phyloP scores from a whole-genome alignment of 2,113 vertebrate genomes.

The Diphyllodes magnificus region DNA sequence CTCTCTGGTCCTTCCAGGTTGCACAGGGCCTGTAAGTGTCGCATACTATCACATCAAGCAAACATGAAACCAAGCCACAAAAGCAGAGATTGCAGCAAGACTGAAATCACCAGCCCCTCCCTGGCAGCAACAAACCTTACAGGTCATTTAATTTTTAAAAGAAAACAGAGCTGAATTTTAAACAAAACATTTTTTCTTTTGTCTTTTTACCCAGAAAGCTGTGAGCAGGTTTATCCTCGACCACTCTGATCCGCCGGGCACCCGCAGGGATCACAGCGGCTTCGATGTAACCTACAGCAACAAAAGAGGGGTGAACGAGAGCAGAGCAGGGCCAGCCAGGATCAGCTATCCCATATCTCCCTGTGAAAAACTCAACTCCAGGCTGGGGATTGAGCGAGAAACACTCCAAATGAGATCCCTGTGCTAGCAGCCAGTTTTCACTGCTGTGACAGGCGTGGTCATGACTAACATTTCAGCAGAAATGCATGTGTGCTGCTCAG shows the following conservation, averaged over 20 bases:
- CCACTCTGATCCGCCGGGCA: constrained; percentile 90
- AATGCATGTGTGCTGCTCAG: not conserved
- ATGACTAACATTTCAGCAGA: not conserved
- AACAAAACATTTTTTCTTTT: not conserved
- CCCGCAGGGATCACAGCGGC: constrained; percentile 90
- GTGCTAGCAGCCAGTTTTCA: not conserved
- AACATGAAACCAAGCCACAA: not conserved
- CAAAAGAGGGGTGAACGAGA: constrained; percentile 4
- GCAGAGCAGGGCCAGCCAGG: not conserved
- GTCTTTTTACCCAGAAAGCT: constrained; percentile 91
- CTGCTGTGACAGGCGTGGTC: not conserved
- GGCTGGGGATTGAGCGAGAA: not conserved
- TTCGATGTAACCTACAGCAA: constrained; percentile 88
- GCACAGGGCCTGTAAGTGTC: not conserved
- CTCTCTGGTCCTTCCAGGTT: not conserved
- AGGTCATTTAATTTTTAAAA: not conserved
- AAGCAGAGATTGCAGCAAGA: not conserved
- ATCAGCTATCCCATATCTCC: not conserved
- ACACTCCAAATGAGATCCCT: not conserved
- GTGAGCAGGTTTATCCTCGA: constrained; percentile 94
- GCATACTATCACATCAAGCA: not conserved
- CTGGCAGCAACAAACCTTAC: not conserved
- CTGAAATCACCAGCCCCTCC: not conserved
- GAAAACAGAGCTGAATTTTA: not conserved
- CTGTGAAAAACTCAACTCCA: not conserved